These are phyloP conservation scores for Orussus abietinus DNA, from an alignment of 1,140 invertebrate genomes.

Conservation along the genomic window DNA sequence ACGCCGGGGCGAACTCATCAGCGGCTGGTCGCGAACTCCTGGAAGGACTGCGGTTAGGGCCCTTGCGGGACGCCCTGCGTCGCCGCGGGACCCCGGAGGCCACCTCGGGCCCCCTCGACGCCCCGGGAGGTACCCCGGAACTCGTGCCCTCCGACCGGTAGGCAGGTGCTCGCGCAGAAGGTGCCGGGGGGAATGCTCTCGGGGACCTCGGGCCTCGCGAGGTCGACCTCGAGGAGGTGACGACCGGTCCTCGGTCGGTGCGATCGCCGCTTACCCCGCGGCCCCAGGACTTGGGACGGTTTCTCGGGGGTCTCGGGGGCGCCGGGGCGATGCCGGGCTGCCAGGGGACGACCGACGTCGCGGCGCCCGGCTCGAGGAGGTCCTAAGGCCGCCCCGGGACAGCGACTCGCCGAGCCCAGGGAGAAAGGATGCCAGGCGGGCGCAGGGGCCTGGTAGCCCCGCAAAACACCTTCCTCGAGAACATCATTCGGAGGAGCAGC, in stretches of 20 bases:
- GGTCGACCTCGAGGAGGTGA: not conserved
- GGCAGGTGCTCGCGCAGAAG: no score
- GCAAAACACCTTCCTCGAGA: conserved; percentile 99
- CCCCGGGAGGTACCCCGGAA: no score
- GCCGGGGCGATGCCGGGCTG: no score
- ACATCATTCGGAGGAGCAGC: conserved; percentile 95
- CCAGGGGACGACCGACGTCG: no score
- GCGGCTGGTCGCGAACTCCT: conserved; percentile 30
- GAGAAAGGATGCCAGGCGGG: conserved; percentile 83
- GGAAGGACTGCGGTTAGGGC: conserved; percentile 50
- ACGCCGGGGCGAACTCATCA: conserved; percentile 20
- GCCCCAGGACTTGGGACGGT: no score
- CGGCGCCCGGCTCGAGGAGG: conserved; percentile 8
- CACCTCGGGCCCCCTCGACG: no score
- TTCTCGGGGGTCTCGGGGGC: no score
- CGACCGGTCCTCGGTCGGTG: no score
- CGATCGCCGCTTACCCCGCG: no score
- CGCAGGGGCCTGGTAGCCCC: conserved; percentile 97
- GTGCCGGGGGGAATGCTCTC: no score
- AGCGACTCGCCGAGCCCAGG: no score
- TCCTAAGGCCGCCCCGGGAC: conserved; percentile 13
- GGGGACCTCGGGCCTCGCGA: not conserved
- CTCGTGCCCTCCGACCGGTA: not conserved
- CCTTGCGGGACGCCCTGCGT: not conserved
- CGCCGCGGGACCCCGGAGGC: no score